A percentile compares a stretch with the other conserved stretches of the same genome.
phyloP scores from a whole-genome alignment of 2,797 vertebrate genomes.

The Odontamblyopus lacepedii region DNA sequence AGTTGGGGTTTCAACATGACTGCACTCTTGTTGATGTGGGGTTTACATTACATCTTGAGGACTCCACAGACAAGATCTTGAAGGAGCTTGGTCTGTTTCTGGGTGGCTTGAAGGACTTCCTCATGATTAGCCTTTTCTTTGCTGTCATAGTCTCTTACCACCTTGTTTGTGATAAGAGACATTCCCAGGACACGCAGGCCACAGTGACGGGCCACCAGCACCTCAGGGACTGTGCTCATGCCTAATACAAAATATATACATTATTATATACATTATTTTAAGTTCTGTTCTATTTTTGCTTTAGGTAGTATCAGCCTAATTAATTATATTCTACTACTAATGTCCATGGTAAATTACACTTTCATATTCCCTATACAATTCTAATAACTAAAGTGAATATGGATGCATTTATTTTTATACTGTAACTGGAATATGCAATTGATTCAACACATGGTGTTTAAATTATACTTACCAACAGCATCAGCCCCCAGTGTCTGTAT shows the following conservation, averaged over 20 bases:
- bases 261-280: neutral
- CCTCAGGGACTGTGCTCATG: conserved; percentile 90
- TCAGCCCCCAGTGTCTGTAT: conserved; percentile 80
- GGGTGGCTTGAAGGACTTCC: conserved; percentile 77
- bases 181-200: conserved; percentile 84
- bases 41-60: conserved; percentile 56
- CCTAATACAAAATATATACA: conserved; percentile 57
- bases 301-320: neutral
- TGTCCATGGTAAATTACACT: neutral
- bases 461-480: conserved; percentile 78
- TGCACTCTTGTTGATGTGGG: neutral
- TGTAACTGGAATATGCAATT: neutral
- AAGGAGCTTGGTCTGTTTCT: conserved; percentile 62
- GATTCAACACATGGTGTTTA: neutral
- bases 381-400: neutral
- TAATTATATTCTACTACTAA: neutral
- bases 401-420: neutral
- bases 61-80: conserved; percentile 72
- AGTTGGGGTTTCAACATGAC: neutral
- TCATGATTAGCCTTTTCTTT: conserved; percentile 75
- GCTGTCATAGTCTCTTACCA: conserved; percentile 76
- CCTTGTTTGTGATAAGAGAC: conserved; percentile 88
- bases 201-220: conserved; percentile 85
- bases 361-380: neutral
- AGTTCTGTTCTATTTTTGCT: neutral